Evolutionary conservation across 2,888 invertebrate genomes (phyloP).

Genomic region (Tenthredo amoena): DNA sequence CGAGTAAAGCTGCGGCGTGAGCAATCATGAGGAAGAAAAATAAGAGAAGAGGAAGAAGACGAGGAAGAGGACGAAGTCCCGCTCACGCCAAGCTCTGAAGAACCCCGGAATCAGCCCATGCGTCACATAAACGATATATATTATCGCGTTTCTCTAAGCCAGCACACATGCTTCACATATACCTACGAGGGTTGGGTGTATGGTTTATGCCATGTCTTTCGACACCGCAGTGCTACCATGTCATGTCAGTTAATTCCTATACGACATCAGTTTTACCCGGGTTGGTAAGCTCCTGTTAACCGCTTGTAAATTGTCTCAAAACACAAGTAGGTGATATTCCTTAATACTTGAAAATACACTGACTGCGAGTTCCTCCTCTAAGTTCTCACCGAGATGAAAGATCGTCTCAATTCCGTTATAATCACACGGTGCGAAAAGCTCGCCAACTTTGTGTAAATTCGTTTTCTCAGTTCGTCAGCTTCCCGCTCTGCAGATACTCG

Average conservation of each 20-base stretch:
- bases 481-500: neutral
- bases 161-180: constrained; percentile 27
- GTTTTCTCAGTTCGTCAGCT: neutral
- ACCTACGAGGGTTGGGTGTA: neutral
- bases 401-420: neutral
- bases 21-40: neutral
- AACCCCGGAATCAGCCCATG: constrained; percentile 23
- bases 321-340: constrained; percentile 28
- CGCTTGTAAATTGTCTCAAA: constrained; percentile 49
- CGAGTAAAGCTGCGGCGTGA: neutral
- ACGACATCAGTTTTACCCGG: neutral
- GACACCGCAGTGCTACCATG: neutral
- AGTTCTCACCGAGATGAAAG: neutral
- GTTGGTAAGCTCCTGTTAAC: neutral
- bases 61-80: constrained; percentile 19
- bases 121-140: neutral
- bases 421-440: neutral
- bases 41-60: neutral
- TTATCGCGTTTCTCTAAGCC: constrained; percentile 29
- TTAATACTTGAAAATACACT: constrained; percentile 38
- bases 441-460: neutral
- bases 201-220: constrained; percentile 33
- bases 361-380: neutral
- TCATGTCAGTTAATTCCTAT: neutral
- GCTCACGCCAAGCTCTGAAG: neutral